These are phyloP conservation scores for Cygnus atratus DNA, from an alignment of 2,113 vertebrate genomes.

Conservation along the genomic window DNA sequence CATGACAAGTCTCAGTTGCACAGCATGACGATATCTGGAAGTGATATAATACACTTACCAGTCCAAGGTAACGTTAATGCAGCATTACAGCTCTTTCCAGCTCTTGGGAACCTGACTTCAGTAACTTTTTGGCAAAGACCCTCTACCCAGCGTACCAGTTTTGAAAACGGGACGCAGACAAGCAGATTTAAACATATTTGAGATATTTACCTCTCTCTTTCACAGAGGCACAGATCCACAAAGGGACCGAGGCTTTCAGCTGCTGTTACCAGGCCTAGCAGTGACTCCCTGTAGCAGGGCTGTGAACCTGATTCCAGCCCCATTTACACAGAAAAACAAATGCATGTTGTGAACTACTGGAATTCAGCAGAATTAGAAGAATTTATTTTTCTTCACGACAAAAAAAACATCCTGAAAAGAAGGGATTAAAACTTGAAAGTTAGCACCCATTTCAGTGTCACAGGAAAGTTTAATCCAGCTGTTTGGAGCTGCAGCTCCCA, in stretches of 20 bases:
- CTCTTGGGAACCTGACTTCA: background rate
- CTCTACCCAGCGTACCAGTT: background rate
- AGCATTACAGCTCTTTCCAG: background rate
- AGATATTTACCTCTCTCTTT: background rate
- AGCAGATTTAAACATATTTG: background rate
- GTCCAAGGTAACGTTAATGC: accelerated
- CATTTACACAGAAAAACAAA: background rate
- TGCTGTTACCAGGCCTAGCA: background rate
- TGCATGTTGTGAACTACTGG: background rate
- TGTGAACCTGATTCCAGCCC: background rate
- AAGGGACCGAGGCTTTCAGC: background rate
- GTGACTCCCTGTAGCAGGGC: background rate
- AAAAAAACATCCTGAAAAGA: background rate
- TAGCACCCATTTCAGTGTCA: background rate
- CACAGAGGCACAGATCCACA: background rate
- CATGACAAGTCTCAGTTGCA: accelerated
- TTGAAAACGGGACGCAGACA: background rate
- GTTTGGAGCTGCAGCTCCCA: background rate
- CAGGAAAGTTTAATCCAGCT: background rate
- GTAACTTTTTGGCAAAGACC: background rate
- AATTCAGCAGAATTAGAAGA: background rate
- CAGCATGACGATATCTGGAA: background rate
- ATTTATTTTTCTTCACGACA: background rate
- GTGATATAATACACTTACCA: background rate
- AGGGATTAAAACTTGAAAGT: background rate